Percentiles rank a stretch among this genome's conserved stretches.
Evolutionary conservation across 64 coral and sea anemone species (phyloP).

Genomic region (Astreopora myriophthalma): DNA sequence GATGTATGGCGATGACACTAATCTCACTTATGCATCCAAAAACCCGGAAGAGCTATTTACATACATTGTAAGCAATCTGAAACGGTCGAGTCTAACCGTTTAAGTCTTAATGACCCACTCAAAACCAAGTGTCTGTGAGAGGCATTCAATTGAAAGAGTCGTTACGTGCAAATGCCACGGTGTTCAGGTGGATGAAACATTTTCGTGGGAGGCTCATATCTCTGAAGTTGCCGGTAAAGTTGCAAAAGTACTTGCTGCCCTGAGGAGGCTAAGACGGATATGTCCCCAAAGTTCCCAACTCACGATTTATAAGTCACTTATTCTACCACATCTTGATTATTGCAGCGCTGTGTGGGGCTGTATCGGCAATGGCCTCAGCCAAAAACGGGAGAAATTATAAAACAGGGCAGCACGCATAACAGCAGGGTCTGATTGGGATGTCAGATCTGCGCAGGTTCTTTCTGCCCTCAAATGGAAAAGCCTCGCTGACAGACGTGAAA

Average conservation of each 20-base stretch:
- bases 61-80: not conserved
- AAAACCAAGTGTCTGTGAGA: slow-evolving; percentile 22
- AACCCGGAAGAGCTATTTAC: not conserved
- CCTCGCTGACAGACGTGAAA: not conserved
- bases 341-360: slow-evolving; percentile 15
- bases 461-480: slow-evolving; percentile 27
- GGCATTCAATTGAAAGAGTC: no score
- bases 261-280: no score
- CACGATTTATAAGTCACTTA: no score
- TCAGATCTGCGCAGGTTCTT: not conserved
- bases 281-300: no score
- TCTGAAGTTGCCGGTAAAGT: not conserved
- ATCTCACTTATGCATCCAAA: not conserved
- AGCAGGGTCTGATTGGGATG: slow-evolving; percentile 11
- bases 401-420: slow-evolving; percentile 13
- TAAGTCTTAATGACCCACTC: slow-evolving; percentile 4
- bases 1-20: slow-evolving; percentile 44
- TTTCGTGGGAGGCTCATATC: not conserved
- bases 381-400: slow-evolving; percentile 10
- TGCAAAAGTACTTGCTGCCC: no score
- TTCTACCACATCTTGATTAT: not conserved
- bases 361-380: not conserved
- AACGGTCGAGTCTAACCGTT: not conserved
- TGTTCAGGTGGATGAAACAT: not conserved
- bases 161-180: not conserved